These are phyloP conservation scores for Drosophila burlai DNA, from an alignment of 1,140 invertebrate species.

Conservation along the genomic window DNA sequence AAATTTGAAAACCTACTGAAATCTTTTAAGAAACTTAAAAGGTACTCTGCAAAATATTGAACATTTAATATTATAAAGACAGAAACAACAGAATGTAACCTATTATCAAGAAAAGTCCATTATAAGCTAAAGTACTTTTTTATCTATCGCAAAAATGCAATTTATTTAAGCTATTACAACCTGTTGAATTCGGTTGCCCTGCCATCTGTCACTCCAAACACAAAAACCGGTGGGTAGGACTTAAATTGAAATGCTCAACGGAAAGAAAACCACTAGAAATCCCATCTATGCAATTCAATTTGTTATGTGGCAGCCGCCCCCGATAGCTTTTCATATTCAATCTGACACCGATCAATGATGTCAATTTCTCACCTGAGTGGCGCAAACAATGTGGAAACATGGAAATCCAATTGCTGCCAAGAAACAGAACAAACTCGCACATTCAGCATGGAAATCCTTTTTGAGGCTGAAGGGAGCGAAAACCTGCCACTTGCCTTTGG, in stretches of 20 bases:
- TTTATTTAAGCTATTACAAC: slow-evolving; percentile 10
- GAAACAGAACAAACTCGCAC: slow-evolving; percentile 47
- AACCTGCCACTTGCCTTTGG: slow-evolving; percentile 39
- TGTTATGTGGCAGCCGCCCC: slow-evolving; percentile 39
- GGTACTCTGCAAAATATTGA: not conserved
- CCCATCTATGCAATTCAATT: slow-evolving; percentile 49
- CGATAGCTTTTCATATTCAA: slow-evolving; percentile 44
- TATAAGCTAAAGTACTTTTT: too few relatives aligned
- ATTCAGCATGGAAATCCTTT: slow-evolving; percentile 62
- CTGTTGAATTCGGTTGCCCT: slow-evolving; percentile 22
- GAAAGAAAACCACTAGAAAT: slow-evolving; percentile 30
- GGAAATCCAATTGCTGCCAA: slow-evolving; percentile 53
- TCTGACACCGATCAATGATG: slow-evolving; percentile 61
- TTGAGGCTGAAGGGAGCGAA: slow-evolving; percentile 13
- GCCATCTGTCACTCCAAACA: slow-evolving; percentile 20
- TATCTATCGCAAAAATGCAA: not conserved
- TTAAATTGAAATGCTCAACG: slow-evolving; percentile 26
- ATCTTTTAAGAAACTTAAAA: too few relatives aligned
- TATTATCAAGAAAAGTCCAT: not conserved
- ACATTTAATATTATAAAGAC: not conserved
- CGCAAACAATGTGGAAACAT: slow-evolving; percentile 47
- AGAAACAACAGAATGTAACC: not conserved
- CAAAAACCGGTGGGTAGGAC: slow-evolving; percentile 6
- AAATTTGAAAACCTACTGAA: not conserved
- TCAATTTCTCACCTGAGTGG: slow-evolving; percentile 61